Base-by-base conservation (phyloP, 2,888 invertebrate species). In the Pelosia muscerda region DNA sequence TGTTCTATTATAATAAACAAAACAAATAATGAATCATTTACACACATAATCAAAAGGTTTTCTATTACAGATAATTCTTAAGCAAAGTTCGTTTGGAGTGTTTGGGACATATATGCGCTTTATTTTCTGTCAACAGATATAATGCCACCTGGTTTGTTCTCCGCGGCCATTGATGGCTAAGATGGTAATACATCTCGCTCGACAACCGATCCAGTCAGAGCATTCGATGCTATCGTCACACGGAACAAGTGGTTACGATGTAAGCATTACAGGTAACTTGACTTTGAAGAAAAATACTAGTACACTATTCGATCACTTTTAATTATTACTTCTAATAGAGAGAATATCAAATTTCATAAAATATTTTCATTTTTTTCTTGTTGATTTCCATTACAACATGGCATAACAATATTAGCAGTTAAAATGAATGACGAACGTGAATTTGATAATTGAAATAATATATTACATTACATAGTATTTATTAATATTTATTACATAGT, bases 181-280 rank as follows among this genome's bases (percentile, higher is more conserved):
- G 78, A 69, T 62, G 74, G 70, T 74, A 77, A 79, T 82, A 74
- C 80, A 81, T 81, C 82, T 74, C 66, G 74, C 73, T 69, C 58
- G 76, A 75, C 77, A 81, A 81, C 79, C 28, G 28, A 31, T 10
- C 77, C 77, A 77, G 76, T 81, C 82, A 73, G 64, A 76, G 78
- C 79, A 81, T 81, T 79, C 79, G 76, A 77, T 72, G 79, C 82
- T 81, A 85, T 86, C 85, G 81, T 83, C 82, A 82, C 71, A 73
- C 76, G 80, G 79, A 67, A 72, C 68, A 74, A 78, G 75, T 61
- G 58, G 19, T 28, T 23, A 59, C 25, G 31, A 3, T n/a, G n/a
- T n/a, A n/a, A n/a, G n/a, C n/a, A n/a, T 23, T n/a, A 59, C 23
- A 26, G 73, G 15, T 1, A 61, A 73, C 68, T 25, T 3, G 25